These are phyloP conservation scores for Bugulina stolonifera DNA, from an alignment of 2,888 invertebrate genomes.

Conservation along the genomic window DNA sequence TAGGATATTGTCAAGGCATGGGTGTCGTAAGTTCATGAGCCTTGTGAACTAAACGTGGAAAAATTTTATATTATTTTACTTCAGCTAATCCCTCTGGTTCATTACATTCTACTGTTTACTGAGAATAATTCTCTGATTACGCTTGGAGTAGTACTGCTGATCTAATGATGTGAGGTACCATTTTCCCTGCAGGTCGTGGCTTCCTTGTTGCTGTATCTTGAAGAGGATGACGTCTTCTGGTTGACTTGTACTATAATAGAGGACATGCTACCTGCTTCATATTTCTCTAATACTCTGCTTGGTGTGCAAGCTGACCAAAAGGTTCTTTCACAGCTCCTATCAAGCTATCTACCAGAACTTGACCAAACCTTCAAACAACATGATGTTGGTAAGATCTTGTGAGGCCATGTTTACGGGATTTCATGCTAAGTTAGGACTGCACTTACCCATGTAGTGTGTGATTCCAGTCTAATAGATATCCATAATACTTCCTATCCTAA, in stretches of 20 bases:
- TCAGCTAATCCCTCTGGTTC: too few species aligned
- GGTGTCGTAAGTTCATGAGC: conserved; percentile 62
- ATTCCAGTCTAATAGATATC: too few species aligned
- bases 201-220: conserved; percentile 81
- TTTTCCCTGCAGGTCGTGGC: conserved; percentile 74
- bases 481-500: too few species aligned
- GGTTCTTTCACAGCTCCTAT: conserved; percentile 84
- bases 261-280: conserved; percentile 91
- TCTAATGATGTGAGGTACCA: too few species aligned
- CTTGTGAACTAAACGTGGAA: too few species aligned
- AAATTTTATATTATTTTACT: too few species aligned
- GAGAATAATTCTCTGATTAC: too few species aligned
- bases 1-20: conserved; percentile 54
- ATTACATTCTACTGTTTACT: too few species aligned
- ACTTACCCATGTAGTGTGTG: too few species aligned
- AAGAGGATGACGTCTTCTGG: conserved; percentile 99
- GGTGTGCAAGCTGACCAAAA: conserved; percentile 77
- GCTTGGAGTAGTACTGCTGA: too few species aligned
- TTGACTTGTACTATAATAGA: conserved; percentile 98
- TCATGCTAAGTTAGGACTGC: too few species aligned
- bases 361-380: conserved; percentile 86
- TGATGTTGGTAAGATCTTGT: conserved; percentile 57
- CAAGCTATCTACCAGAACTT: conserved; percentile 77
- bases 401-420: too few species aligned
- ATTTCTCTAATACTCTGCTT: conserved; percentile 87